Conservation (phyloP, 1,140 invertebrate species). For the Heliconius hermathena region DNA sequence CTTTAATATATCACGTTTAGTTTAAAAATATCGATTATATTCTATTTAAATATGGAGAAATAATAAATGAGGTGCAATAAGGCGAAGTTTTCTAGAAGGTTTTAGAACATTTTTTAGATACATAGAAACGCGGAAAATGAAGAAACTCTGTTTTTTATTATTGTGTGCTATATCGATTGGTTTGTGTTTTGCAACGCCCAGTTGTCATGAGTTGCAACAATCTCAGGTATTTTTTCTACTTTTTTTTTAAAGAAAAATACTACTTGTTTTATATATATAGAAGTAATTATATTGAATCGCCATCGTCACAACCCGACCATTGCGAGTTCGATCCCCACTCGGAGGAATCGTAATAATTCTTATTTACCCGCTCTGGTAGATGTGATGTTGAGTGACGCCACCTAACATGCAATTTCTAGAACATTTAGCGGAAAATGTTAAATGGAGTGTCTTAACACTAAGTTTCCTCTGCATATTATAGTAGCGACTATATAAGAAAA, state of each 20-base stretch:
- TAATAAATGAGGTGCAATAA: slow-evolving; percentile 24
- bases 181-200: slow-evolving; percentile 49
- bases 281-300: no score
- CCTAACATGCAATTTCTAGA: no score
- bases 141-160: slow-evolving; percentile 39
- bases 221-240: slow-evolving; percentile 55
- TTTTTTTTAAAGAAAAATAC: not conserved
- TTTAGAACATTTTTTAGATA: not conserved
- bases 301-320: no score
- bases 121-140: slow-evolving; percentile 41
- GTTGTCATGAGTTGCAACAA: slow-evolving; percentile 58
- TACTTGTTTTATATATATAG: no score
- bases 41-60: slow-evolving; percentile 47
- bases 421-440: no score
- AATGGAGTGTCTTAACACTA: no score
- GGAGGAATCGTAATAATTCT: no score
- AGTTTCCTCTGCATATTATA: no score
- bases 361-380: no score
- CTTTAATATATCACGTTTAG: slow-evolving; percentile 17
- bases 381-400: no score
- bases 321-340: no score
- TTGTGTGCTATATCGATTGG: slow-evolving; percentile 44
- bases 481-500: no score
- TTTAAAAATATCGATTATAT: slow-evolving; percentile 19
- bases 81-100: slow-evolving; percentile 18